phyloP scores from a whole-genome alignment of 2,888 invertebrate genomes.

The Galerucella calmariensis region DNA sequence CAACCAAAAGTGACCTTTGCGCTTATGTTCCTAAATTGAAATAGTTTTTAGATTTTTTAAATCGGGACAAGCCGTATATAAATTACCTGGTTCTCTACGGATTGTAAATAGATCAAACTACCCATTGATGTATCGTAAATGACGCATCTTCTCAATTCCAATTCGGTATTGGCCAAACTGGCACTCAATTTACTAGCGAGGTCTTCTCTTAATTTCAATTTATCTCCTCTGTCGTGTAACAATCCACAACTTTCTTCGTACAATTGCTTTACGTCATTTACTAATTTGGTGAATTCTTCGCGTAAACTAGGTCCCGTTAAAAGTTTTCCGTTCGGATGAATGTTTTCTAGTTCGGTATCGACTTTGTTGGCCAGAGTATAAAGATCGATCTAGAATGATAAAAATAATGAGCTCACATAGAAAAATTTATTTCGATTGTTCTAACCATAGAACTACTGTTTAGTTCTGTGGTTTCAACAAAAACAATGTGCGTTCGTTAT shows the following conservation, averaged over 20 bases:
- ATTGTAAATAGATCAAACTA: conserved; percentile 70
- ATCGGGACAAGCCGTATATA: not conserved
- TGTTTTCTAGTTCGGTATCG: conserved; percentile 75
- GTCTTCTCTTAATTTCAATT: conserved; percentile 73
- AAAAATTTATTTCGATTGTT: too few relatives aligned
- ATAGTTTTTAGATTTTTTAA: not conserved
- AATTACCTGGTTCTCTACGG: conserved; percentile 67
- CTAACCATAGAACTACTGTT: too few relatives aligned
- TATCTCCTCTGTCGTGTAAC: conserved; percentile 75
- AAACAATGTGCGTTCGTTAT: too few relatives aligned
- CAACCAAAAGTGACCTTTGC: conserved; percentile 76
- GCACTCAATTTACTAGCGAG: conserved; percentile 76
- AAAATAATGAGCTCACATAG: too few relatives aligned
- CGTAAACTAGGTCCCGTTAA: conserved; percentile 79
- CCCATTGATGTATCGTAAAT: conserved; percentile 70
- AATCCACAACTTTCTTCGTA: conserved; percentile 80
- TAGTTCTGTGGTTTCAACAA: too few relatives aligned
- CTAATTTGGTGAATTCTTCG: conserved; percentile 80
- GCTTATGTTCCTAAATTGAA: conserved; percentile 64
- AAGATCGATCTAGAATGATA: conserved; percentile 67
- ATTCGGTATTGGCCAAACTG: conserved; percentile 76
- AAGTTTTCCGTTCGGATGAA: conserved; percentile 85
- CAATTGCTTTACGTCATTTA: conserved; percentile 73
- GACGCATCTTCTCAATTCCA: conserved; percentile 76
- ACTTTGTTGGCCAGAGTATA: conserved; percentile 80